phyloP scores from a whole-genome alignment of 2,888 invertebrate genomes.

The Biston stratarius region DNA sequence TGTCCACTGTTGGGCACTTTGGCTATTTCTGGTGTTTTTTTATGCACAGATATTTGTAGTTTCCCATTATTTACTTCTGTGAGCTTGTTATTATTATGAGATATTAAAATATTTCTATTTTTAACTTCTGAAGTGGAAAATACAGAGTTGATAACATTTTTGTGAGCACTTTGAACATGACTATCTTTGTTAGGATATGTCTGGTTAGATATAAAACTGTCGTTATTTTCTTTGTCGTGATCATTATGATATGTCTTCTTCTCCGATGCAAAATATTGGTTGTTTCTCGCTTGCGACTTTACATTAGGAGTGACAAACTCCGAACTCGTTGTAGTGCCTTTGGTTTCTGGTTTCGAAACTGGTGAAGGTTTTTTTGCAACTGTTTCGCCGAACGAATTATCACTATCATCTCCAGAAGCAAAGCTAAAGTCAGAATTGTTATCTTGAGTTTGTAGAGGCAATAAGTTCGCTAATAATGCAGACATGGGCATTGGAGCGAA shows the following conservation, averaged over 20 bases:
- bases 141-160: conserved; percentile 44
- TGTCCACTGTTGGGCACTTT: conserved; percentile 59
- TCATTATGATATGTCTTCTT: conserved; percentile 59
- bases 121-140: conserved; percentile 58
- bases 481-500: conserved; percentile 82
- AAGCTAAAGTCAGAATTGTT: conserved; percentile 69
- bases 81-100: conserved; percentile 47
- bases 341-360: conserved; percentile 41
- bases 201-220: conserved; percentile 56
- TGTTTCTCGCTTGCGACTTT: conserved; percentile 55
- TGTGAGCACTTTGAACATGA: conserved; percentile 52
- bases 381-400: conserved; percentile 67
- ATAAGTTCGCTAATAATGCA: conserved; percentile 74
- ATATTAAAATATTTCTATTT: conserved; percentile 58
- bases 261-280: conserved; percentile 66
- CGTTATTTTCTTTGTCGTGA: conserved; percentile 68
- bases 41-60: conserved; percentile 51
- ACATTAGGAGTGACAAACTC: conserved; percentile 63
- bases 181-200: conserved; percentile 62
- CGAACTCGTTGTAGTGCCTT: conserved; percentile 43
- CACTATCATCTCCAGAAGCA: conserved; percentile 70
- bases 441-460: conserved; percentile 63
- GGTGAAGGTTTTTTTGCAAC: conserved; percentile 59
- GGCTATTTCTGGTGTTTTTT: conserved; percentile 65
- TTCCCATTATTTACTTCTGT: conserved; percentile 47